A percentile compares a stretch with the other conserved stretches of the same genome.
Evolutionary conservation across 2,797 vertebrate species (phyloP).

Genomic region (Eulemur albifrons): DNA sequence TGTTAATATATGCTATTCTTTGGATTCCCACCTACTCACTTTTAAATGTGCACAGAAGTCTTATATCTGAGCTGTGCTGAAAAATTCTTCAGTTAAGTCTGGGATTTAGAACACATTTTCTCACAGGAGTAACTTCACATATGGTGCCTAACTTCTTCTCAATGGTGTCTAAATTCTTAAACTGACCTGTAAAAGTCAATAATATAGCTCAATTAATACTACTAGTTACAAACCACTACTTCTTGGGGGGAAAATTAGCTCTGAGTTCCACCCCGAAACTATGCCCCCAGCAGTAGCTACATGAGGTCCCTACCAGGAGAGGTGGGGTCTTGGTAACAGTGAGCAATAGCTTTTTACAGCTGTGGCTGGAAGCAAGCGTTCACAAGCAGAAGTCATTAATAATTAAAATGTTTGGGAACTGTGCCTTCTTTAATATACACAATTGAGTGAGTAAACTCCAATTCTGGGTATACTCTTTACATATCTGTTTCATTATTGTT

Average conservation of each 20-base stretch:
- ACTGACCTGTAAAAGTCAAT: neutral
- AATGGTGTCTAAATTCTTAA: neutral
- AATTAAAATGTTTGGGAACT: neutral
- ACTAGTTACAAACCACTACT: neutral
- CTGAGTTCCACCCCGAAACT: neutral
- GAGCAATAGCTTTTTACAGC: neutral
- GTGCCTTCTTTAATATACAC: neutral
- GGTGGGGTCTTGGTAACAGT: neutral
- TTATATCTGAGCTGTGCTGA: neutral
- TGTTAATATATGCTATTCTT: neutral
- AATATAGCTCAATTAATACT: neutral
- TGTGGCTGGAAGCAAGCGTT: neutral
- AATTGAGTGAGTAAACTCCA: neutral
- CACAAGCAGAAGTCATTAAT: neutral
- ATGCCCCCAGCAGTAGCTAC: neutral
- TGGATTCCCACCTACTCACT: neutral
- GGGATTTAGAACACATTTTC: neutral
- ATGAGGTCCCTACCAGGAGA: neutral
- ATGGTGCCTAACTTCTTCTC: neutral
- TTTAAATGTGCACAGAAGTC: neutral
- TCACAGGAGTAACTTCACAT: neutral
- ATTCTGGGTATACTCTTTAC: neutral
- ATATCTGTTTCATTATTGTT: neutral
- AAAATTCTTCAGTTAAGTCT: neutral
- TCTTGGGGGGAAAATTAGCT: neutral